Evolutionary conservation across 92 coral and sea anemone genomes (phyloP).

Genomic region (Epizoanthus ramosus): DNA sequence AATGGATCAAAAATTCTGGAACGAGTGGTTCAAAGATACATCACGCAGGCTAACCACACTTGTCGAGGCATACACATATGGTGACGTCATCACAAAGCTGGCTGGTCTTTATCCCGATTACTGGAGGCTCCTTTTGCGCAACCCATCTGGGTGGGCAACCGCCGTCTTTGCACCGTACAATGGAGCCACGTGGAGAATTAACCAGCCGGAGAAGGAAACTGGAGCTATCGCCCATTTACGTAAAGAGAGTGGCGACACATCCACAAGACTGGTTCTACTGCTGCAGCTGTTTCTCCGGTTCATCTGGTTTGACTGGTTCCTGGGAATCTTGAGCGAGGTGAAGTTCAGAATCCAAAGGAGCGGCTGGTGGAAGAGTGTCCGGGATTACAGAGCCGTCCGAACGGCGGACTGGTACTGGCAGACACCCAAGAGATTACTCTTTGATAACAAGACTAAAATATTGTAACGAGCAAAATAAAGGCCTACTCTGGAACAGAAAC

Average conservation of each 20-base stretch:
- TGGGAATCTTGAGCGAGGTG: constrained; percentile 49
- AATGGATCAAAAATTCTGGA: constrained; percentile 72
- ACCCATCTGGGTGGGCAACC: constrained; percentile 62
- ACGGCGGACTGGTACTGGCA: constrained; percentile 76
- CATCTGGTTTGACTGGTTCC: constrained; percentile 83
- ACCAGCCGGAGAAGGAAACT: constrained; percentile 46
- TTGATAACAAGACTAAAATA: constrained; percentile 69
- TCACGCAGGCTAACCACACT: constrained; percentile 69
- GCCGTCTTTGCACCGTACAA: constrained; percentile 60
- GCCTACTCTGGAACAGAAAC: too few relatives aligned
- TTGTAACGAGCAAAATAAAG: too few relatives aligned
- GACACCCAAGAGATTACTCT: constrained; percentile 77
- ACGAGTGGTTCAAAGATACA: constrained; percentile 65
- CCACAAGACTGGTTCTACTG: constrained; percentile 23
- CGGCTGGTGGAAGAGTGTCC: constrained; percentile 62
- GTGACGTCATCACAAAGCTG: constrained; percentile 51
- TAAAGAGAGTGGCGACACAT: constrained; percentile 44
- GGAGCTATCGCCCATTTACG: constrained; percentile 41
- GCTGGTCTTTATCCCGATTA: constrained; percentile 52
- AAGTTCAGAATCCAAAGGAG: constrained; percentile 69
- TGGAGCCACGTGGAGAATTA: constrained; percentile 50
- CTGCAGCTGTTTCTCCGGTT: constrained; percentile 69
- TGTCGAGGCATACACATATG: constrained; percentile 73
- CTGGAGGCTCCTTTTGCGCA: constrained; percentile 47
- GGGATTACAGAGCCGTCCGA: constrained; percentile 46